Percentiles rank a stretch among this genome's conserved stretches.
phyloP scores from a whole-genome alignment of 2,888 invertebrate genomes.

The Drosophila planitibia region DNA sequence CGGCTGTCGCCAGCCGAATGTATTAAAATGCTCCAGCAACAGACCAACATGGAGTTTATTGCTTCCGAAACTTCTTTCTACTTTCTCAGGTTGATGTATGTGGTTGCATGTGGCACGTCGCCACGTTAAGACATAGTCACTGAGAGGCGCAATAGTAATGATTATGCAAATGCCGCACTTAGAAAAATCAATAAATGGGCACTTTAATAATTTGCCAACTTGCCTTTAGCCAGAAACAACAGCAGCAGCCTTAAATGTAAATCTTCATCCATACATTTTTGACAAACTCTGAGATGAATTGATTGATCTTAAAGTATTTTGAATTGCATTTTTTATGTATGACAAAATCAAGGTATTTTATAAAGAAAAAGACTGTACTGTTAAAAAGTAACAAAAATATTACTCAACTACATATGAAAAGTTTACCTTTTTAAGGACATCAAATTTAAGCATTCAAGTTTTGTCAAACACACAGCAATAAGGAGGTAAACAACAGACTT shows the following conservation, averaged over 20 bases:
- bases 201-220: slow-evolving; percentile 51
- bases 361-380: too few species aligned
- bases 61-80: neutral
- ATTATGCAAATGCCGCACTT: slow-evolving; percentile 42
- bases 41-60: slow-evolving; percentile 21
- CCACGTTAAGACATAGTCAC: slow-evolving; percentile 23
- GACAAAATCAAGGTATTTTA: neutral
- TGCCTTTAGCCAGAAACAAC: slow-evolving; percentile 11
- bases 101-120: slow-evolving; percentile 50
- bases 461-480: neutral
- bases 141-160: slow-evolving; percentile 28
- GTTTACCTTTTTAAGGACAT: neutral
- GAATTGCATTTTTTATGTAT: neutral
- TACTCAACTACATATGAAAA: neutral
- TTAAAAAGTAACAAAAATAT: neutral
- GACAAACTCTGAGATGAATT: slow-evolving; percentile 52
- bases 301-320: neutral
- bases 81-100: slow-evolving; percentile 41
- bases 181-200: neutral
- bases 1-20: slow-evolving; percentile 70
- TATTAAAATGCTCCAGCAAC: slow-evolving; percentile 63
- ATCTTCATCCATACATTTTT: neutral
- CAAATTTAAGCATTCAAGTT: neutral
- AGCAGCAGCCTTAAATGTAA: slow-evolving; percentile 4
- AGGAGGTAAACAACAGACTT: neutral